Conservation (phyloP, 2,888 invertebrate species). For the Thyatira batis region DNA sequence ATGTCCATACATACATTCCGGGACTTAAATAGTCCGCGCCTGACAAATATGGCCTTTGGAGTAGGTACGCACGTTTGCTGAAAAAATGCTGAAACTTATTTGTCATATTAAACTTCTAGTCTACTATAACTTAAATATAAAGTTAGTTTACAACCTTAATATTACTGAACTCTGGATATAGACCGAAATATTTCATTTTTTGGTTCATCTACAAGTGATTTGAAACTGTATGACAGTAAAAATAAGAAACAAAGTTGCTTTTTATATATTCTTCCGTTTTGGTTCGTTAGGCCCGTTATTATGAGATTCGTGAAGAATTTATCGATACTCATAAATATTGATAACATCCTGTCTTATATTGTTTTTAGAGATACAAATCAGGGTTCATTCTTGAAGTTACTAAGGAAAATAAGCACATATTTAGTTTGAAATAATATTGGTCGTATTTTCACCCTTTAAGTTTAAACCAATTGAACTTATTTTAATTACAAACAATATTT, state of each 20-base stretch:
- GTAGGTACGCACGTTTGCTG: not conserved
- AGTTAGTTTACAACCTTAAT: too few relatives aligned
- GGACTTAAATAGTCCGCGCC: not conserved
- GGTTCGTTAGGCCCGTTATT: constrained; percentile 4
- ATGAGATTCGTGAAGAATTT: constrained; percentile 7
- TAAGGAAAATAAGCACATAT: too few relatives aligned
- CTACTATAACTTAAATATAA: too few relatives aligned
- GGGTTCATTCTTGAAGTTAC: not conserved
- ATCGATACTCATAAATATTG: constrained; percentile 3
- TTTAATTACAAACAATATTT: too few relatives aligned
- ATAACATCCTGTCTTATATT: not conserved
- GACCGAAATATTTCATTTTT: too few relatives aligned
- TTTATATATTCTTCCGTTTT: not conserved
- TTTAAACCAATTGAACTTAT: too few relatives aligned
- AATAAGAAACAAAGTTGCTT: not conserved
- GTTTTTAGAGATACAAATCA: not conserved
- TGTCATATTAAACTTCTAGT: not conserved
- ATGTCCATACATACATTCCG: not conserved
- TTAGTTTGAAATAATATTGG: too few relatives aligned
- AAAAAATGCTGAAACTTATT: not conserved
- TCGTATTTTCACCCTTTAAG: too few relatives aligned
- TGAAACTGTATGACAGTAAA: not conserved
- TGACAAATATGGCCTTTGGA: not conserved
- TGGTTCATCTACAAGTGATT: not conserved
- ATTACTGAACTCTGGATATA: too few relatives aligned